Conservation (phyloP, 2,888 invertebrate species). For the Arrhopalites spinosus region DNA sequence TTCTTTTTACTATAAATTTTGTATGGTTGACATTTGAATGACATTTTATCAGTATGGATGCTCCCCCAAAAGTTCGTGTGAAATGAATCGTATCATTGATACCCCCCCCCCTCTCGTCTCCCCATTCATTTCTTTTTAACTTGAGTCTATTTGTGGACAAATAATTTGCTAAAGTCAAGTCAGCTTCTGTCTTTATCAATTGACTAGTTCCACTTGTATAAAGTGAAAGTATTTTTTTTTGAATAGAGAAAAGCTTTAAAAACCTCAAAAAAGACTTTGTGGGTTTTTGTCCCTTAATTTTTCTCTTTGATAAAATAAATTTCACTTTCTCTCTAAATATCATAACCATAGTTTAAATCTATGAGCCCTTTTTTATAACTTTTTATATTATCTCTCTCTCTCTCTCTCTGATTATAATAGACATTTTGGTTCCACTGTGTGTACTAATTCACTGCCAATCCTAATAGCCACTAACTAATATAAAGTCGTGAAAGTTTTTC, state of each 20-base stretch:
- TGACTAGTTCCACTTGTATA: too few species aligned
- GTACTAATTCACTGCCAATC: neutral
- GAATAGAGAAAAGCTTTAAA: too few species aligned
- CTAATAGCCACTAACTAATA: neutral
- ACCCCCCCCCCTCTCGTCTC: neutral
- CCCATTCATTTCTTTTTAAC: neutral
- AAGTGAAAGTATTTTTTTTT: too few species aligned
- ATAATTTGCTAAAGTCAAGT: conserved; percentile 28
- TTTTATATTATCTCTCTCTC: neutral
- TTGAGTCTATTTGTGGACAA: conserved; percentile 12
- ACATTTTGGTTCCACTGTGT: too few species aligned
- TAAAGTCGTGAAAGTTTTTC: too few species aligned
- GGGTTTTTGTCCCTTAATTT: too few species aligned
- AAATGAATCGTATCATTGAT: conserved; percentile 38
- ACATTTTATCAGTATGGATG: conserved; percentile 22
- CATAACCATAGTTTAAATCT: too few species aligned
- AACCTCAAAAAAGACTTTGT: too few species aligned
- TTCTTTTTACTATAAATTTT: conserved; percentile 27
- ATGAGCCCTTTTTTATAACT: too few species aligned
- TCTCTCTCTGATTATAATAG: neutral
- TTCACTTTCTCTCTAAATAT: too few species aligned
- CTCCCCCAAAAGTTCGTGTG: conserved; percentile 30
- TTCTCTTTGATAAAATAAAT: too few species aligned
- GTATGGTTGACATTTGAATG: conserved; percentile 16
- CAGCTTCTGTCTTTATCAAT: conserved; percentile 5